Percentiles rank a stretch among this genome's conserved stretches.
Conservation (phyloP, 2,888 invertebrate species). For the Dryomyza anilis region DNA sequence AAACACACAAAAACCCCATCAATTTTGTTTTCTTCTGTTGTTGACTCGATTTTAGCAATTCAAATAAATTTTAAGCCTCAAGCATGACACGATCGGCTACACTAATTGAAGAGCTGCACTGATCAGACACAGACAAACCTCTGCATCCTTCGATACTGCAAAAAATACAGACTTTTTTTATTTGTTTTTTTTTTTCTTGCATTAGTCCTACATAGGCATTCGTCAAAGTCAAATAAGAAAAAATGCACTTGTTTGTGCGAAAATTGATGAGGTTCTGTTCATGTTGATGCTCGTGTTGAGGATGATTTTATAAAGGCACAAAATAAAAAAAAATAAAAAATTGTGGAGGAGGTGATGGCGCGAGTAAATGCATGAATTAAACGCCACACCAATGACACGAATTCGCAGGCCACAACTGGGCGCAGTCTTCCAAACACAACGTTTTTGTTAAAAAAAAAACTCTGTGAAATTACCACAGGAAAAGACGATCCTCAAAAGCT, state of each 20-base stretch:
- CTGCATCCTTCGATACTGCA: no score
- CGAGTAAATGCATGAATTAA: conserved; percentile 9
- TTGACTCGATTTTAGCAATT: conserved; percentile 23
- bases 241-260: conserved; percentile 23
- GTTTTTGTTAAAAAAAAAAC: neutral
- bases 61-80: conserved; percentile 18
- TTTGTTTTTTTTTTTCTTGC: no score
- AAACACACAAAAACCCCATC: no score
- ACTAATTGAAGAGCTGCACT: conserved; percentile 23
- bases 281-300: neutral
- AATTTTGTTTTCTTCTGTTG: no score
- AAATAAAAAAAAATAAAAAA: neutral
- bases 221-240: conserved; percentile 18
- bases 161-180: no score
- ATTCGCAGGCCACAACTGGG: neutral
- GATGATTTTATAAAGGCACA: neutral
- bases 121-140: no score
- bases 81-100: conserved; percentile 26
- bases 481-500: neutral
- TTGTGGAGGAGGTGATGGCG: neutral
- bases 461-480: no score
- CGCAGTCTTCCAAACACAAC: neutral
- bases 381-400: conserved; percentile 17
- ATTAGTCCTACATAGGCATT: conserved; percentile 5
- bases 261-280: conserved; percentile 20